phyloP scores from a whole-genome alignment of 1,140 invertebrate species.

The Rhyacophila brunnea region DNA sequence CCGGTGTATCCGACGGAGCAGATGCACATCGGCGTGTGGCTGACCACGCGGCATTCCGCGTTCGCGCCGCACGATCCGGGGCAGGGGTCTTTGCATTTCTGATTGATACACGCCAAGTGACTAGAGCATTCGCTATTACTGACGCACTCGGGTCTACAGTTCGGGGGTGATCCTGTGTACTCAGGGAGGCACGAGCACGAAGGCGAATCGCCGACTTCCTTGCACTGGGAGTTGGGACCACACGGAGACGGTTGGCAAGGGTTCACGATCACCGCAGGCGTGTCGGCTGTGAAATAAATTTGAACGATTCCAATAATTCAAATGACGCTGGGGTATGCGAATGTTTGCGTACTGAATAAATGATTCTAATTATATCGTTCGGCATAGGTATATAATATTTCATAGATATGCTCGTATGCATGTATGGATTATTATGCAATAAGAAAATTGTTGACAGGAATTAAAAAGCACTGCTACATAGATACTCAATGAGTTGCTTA shows the following conservation, averaged over 20 bases:
- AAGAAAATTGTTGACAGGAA: no score
- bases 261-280: slow-evolving; percentile 38
- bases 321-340: no score
- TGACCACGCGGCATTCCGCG: slow-evolving; percentile 62
- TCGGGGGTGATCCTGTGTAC: slow-evolving; percentile 65
- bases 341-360: no score
- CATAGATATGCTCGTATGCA: no score
- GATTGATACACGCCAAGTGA: slow-evolving; percentile 61
- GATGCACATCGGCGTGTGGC: slow-evolving; percentile 63
- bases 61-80: slow-evolving; percentile 62
- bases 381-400: no score
- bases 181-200: slow-evolving; percentile 61
- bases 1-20: slow-evolving; percentile 64
- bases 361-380: no score
- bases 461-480: no score
- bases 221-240: slow-evolving; percentile 65
- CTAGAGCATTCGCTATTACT: slow-evolving; percentile 64
- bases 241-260: slow-evolving; percentile 64
- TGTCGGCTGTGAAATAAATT: no score
- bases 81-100: slow-evolving; percentile 67
- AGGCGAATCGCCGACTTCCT: slow-evolving; percentile 55
- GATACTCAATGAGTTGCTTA: no score
- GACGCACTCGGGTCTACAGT: slow-evolving; percentile 65
- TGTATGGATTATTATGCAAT: no score
- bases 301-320: no score